Evolutionary conservation across 35 echinoderm and acorn worm species (phyloP).

Genomic region (Lytechinus pictus): DNA sequence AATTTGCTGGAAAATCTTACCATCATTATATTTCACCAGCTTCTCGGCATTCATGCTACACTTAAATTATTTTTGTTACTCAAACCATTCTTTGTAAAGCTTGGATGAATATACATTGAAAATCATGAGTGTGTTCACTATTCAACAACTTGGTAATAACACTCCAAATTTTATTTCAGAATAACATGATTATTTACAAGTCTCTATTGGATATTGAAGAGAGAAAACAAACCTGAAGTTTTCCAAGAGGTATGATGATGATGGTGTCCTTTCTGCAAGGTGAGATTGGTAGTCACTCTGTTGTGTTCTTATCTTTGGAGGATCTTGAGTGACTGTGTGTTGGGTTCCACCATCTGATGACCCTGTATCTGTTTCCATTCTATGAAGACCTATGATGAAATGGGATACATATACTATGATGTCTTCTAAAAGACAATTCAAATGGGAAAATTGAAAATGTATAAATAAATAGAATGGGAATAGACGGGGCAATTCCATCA

Average conservation of each 20-base stretch:
- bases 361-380: background rate
- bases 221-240: conserved; percentile 60
- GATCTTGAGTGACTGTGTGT: background rate
- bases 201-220: background rate
- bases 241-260: conserved; percentile 57
- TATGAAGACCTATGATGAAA: conserved; percentile 5
- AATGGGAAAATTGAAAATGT: too few relatives aligned
- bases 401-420: background rate
- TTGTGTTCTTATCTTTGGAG: background rate
- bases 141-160: too few relatives aligned
- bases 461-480: background rate
- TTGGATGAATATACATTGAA: too few relatives aligned
- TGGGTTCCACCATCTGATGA: background rate
- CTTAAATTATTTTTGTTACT: too few relatives aligned
- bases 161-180: too few relatives aligned
- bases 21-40: too few relatives aligned
- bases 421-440: background rate
- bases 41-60: too few relatives aligned
- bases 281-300: background rate
- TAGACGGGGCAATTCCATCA: background rate
- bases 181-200: too few relatives aligned
- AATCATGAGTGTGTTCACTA: too few relatives aligned
- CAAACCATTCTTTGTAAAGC: too few relatives aligned
- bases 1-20: too few relatives aligned
- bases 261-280: conserved; percentile 3